Evolutionary conservation across 2,797 vertebrate species (phyloP).

Genomic region (Lerista edwardsae): DNA sequence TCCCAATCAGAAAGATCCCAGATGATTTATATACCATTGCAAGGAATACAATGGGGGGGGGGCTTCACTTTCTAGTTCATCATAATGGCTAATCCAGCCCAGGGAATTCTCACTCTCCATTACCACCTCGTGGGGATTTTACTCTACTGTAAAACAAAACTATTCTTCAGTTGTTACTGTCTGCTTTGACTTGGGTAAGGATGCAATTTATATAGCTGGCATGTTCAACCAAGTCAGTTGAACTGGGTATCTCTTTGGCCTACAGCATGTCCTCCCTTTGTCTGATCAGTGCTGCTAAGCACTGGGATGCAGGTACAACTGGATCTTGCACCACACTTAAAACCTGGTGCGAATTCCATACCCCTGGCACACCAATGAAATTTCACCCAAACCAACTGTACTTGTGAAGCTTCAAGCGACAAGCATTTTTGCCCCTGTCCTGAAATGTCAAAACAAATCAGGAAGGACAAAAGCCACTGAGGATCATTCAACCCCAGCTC

Average conservation of each 20-base stretch:
- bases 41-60: background rate
- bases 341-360: too few species aligned
- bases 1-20: background rate
- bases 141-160: background rate
- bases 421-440: background rate
- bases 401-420: background rate
- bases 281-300: background rate
- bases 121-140: background rate
- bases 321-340: too few species aligned
- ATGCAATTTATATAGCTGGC: background rate
- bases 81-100: background rate
- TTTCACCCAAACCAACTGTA: background rate
- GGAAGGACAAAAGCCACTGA: background rate
- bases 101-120: background rate
- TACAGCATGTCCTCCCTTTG: background rate
- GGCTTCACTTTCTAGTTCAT: background rate
- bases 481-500: background rate
- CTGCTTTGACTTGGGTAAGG: background rate
- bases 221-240: background rate
- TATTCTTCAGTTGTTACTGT: background rate
- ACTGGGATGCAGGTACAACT: background rate
- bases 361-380: background rate
- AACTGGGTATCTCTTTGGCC: background rate
- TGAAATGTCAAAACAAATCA: background rate
- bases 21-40: background rate